Evolutionary conservation across 2,888 invertebrate genomes (phyloP).

Genomic region (Caenorhabditis panamensis): DNA sequence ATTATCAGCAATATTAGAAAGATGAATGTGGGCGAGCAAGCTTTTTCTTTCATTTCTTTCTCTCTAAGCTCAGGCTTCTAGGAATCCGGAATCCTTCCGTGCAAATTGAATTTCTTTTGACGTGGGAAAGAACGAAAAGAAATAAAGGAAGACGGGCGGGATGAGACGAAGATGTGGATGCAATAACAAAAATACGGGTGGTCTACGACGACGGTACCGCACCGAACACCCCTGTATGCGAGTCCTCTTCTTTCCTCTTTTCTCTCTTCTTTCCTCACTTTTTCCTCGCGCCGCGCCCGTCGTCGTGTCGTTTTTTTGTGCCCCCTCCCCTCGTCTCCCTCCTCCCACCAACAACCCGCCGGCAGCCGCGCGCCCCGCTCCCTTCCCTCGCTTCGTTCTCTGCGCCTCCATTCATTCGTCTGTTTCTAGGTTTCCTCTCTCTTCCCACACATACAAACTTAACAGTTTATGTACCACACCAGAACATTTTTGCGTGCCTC

Average conservation of each 20-base stretch:
- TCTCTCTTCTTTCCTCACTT: conserved; percentile 8
- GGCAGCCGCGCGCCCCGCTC: background rate
- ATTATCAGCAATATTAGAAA: conserved; percentile 3
- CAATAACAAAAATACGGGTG: conserved; percentile 21
- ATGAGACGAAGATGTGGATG: background rate
- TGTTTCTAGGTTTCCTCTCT: conserved; percentile 14
- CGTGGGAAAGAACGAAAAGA: no score
- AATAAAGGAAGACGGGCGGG: no score
- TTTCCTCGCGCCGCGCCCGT: conserved; percentile 22
- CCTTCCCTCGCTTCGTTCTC: conserved; percentile 15
- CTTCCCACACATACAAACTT: conserved; percentile 30
- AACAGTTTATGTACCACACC: conserved; percentile 46
- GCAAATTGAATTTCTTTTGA: conserved; percentile 12
- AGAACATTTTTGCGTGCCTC: conserved; percentile 39
- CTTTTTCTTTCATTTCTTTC: background rate
- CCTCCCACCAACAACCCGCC: conserved; percentile 2
- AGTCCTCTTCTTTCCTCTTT: background rate
- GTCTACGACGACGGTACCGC: background rate
- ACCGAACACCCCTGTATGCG: conserved; percentile 12
- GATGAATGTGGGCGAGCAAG: conserved; percentile 6
- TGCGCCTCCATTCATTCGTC: conserved; percentile 6
- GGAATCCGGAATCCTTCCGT: background rate
- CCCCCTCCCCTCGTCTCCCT: conserved; percentile 9
- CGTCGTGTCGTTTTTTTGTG: conserved; percentile 30
- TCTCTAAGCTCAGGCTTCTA: background rate